A percentile compares a stretch with the other conserved stretches of the same genome.
Evolutionary conservation across 2,113 vertebrate genomes (phyloP).

Genomic region (Numenius arquata): DNA sequence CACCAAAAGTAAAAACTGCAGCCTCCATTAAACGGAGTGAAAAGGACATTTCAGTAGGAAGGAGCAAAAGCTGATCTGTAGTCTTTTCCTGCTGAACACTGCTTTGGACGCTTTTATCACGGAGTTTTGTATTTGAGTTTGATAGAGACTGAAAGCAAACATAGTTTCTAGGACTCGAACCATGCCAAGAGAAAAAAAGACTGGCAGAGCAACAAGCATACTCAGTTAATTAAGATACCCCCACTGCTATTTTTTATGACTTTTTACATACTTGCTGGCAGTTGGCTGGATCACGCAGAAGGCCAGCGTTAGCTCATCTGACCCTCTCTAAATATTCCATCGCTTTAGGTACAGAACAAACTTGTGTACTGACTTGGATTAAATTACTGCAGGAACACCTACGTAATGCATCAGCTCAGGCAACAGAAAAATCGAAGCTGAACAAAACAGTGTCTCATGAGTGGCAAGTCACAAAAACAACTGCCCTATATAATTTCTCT

Average conservation of each 20-base stretch:
- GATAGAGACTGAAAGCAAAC: constrained; percentile 20
- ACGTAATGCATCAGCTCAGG: not conserved
- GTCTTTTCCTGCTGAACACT: not conserved
- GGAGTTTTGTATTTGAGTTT: constrained; percentile 16
- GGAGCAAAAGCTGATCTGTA: not conserved
- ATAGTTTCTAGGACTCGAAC: not conserved
- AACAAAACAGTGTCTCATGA: not conserved
- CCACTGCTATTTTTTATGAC: constrained; percentile 23
- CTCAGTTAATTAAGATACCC: constrained; percentile 30
- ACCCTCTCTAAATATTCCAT: constrained; percentile 4
- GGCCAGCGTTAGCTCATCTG: not conserved
- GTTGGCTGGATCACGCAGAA: not conserved
- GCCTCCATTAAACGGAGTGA: not conserved
- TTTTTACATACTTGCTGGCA: constrained; percentile 45
- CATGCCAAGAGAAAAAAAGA: constrained; percentile 13
- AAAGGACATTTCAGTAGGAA: not conserved
- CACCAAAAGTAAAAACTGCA: constrained; percentile 25
- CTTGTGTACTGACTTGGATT: not conserved
- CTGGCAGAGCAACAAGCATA: constrained; percentile 1
- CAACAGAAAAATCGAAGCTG: not conserved
- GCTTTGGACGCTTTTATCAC: constrained; percentile 13
- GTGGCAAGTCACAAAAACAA: not conserved
- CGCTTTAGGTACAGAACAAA: not conserved
- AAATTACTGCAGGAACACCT: not conserved
- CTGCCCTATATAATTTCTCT: not conserved